phyloP scores from a whole-genome alignment of 2,888 invertebrate species.

The Drosophila rellima region DNA sequence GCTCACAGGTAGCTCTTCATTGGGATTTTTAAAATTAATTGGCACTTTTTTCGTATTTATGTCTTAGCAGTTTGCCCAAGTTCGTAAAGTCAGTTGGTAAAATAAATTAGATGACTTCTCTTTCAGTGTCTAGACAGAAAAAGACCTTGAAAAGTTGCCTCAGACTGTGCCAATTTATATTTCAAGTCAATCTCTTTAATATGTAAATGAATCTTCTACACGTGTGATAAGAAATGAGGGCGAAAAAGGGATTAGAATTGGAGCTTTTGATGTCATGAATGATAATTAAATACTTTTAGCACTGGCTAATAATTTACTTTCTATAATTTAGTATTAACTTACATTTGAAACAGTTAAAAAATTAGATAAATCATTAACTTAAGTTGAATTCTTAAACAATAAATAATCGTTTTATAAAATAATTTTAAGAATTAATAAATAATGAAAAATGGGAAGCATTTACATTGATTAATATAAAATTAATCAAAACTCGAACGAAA shows the following conservation, averaged over 20 bases:
- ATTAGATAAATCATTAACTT: background rate
- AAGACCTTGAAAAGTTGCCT: constrained; percentile 44
- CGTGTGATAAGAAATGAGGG: background rate
- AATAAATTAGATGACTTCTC: constrained; percentile 58
- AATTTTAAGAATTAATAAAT: background rate
- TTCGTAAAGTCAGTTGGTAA: constrained; percentile 40
- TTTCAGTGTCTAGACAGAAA: constrained; percentile 46
- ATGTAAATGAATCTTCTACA: constrained; percentile 3
- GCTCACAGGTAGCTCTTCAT: constrained; percentile 25
- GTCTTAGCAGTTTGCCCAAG: constrained; percentile 45
- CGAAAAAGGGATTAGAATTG: background rate
- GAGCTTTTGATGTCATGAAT: too few relatives aligned
- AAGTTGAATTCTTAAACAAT: background rate
- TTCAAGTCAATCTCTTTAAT: constrained; percentile 13
- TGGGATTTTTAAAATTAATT: constrained; percentile 63
- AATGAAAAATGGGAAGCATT: background rate
- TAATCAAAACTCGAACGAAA: too few relatives aligned
- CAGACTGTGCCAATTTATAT: constrained; percentile 31
- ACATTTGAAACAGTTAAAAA: background rate
- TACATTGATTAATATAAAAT: background rate
- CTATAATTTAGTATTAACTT: too few relatives aligned
- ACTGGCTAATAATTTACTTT: too few relatives aligned
- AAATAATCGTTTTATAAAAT: too few relatives aligned
- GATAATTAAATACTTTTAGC: too few relatives aligned
- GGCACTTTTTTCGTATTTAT: constrained; percentile 41